phyloP scores from a whole-genome alignment of 2,113 vertebrate genomes.

The Scatophagus argus region DNA sequence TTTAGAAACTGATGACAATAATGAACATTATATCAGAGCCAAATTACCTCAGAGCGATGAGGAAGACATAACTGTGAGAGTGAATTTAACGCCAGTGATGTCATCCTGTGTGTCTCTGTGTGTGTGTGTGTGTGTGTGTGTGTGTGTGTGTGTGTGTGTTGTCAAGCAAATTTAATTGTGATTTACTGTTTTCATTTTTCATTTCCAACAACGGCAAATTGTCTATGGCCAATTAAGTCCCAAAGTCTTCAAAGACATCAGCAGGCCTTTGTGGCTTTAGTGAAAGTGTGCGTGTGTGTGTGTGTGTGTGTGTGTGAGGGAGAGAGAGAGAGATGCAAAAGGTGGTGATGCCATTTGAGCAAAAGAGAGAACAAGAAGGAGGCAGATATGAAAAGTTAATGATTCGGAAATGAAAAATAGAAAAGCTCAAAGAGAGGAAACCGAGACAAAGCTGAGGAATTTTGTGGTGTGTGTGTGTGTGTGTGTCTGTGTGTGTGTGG shows the following conservation, averaged over 20 bases:
- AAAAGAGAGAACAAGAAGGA: constrained; percentile 3
- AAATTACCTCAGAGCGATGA: not conserved
- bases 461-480: constrained; percentile 27
- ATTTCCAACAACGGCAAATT: constrained; percentile 63
- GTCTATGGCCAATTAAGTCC: constrained; percentile 68
- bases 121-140: constrained; percentile 40
- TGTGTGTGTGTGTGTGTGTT: constrained; percentile 21
- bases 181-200: constrained; percentile 78
- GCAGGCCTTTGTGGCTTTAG: not conserved
- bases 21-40: not conserved
- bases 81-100: not conserved
- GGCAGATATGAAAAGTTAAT: constrained; percentile 70
- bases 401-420: constrained; percentile 74
- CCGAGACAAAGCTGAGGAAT: constrained; percentile 43
- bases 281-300: not conserved
- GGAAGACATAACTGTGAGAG: not conserved
- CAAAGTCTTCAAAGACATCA: constrained; percentile 33
- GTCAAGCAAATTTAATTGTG: constrained; percentile 69
- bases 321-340: not conserved
- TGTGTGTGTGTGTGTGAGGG: not conserved
- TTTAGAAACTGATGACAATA: not conserved
- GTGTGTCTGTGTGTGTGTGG: constrained; percentile 20
- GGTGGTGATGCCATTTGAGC: not conserved
- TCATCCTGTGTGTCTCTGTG: not conserved
- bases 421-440: constrained; percentile 59